Evolutionary conservation across 2,113 vertebrate genomes (phyloP), one percentile per base, ranked within the genome.

Genomic region (Burhinus oedicnemus): DNA sequence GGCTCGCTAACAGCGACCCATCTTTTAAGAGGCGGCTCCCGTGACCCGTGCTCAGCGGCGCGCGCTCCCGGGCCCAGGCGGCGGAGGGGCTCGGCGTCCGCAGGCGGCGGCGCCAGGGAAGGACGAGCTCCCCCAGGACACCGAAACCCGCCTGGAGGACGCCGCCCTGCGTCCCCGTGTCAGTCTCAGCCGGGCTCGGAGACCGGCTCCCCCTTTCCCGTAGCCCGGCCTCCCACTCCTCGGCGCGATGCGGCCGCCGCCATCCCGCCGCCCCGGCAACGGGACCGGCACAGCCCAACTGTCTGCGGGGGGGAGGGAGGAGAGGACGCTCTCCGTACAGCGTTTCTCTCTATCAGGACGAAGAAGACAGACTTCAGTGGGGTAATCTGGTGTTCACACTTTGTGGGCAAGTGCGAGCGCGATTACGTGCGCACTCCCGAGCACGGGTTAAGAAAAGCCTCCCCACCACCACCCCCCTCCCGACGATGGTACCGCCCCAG

Each of bases 391-490:
- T 3, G 6, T 5, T 54, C 11, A 2, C 4, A 6, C 18, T 29
- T 8, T 4, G 7, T 7, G 11, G 45, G 16, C 69, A 30, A 34
- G 19, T 2, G 15, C 29, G 3, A 51, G 6, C 15, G 34, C 23
- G 4, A 4, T 29, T 6, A 17, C 5, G 2, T 12, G 18, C 5
- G 3, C 16, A 6, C 1, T 8, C 2, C 25, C 0, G 8, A 1
- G 2, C 7, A 7, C 0, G 0, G 1, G 7, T 15, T 9, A 25
- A 20, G 0, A 44, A 13, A 5, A 9, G 2, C 12, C 5, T 7
- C 19, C 5, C 5, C 12, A 3, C 1, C 2, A 4, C 8, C n/a
- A 0, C 3, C 3, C 55, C 40, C 7, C 5, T 20, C 25, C 8
- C 11, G 27, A 0, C 5, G 2, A 13, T 68, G 86, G 92, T 25